Conservation (phyloP, 2,113 vertebrate species). For the Tachysurus fulvidraco region DNA sequence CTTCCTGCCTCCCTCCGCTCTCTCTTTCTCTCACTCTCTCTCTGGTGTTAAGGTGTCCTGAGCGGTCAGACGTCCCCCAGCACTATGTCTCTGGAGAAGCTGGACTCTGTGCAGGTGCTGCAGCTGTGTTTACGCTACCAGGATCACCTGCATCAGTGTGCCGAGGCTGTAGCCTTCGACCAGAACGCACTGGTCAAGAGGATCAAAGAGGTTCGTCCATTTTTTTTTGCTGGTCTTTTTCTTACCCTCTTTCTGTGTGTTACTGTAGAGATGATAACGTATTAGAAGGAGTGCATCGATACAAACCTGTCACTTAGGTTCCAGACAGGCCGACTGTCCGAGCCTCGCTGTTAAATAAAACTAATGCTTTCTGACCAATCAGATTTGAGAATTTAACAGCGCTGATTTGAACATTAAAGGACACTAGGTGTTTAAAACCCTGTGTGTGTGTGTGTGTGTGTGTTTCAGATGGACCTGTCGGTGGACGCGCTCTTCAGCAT, state of each 20-base stretch:
- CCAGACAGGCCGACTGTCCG: no score
- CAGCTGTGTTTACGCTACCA: conserved; percentile 94
- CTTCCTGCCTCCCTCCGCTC: background rate
- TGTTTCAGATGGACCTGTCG: conserved; percentile 87
- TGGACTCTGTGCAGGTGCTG: conserved; percentile 89
- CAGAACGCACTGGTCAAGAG: conserved; percentile 96
- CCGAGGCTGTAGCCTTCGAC: conserved; percentile 94
- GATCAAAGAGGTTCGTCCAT: conserved; percentile 92
- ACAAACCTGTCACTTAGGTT: background rate
- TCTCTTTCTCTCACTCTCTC: background rate
- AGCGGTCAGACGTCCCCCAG: conserved; percentile 91
- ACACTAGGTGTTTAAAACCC: background rate
- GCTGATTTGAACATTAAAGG: background rate
- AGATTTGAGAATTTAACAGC: background rate
- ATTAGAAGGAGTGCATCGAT: background rate
- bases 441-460: background rate
- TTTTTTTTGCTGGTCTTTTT: no score
- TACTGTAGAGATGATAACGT: background rate
- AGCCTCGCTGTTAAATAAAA: no score
- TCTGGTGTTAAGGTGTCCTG: conserved; percentile 77
- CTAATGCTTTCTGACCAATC: background rate
- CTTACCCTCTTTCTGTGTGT: background rate
- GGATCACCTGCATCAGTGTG: conserved; percentile 94
- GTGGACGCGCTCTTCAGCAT: conserved; percentile 92
- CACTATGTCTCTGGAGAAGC: conserved; percentile 83